phyloP scores from a whole-genome alignment of 2,888 invertebrate species.

The Scotopteryx bipunctaria region DNA sequence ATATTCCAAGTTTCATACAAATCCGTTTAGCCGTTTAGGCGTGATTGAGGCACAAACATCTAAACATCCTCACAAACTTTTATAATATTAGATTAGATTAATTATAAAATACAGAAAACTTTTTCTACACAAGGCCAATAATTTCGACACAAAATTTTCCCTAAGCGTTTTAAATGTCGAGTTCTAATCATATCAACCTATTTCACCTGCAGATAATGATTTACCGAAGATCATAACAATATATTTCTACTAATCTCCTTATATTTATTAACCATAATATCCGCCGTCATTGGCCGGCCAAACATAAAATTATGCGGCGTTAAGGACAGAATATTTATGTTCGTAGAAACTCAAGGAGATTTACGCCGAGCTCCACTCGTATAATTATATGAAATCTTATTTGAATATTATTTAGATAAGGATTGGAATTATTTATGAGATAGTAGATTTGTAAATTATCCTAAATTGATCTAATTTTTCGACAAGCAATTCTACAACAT shows the following conservation, averaged over 20 bases:
- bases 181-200: neutral
- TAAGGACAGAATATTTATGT: constrained; percentile 33
- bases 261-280: constrained; percentile 36
- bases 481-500: too few species aligned
- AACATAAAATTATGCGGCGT: constrained; percentile 28
- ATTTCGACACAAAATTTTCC: too few species aligned
- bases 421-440: constrained; percentile 19
- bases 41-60: too few species aligned
- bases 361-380: constrained; percentile 21
- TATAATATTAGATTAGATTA: too few species aligned
- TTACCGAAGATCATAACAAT: constrained; percentile 30
- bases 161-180: neutral
- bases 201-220: constrained; percentile 20
- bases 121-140: too few species aligned
- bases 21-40: too few species aligned
- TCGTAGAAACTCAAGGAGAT: constrained; percentile 33
- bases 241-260: constrained; percentile 29
- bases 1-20: too few species aligned
- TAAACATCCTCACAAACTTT: too few species aligned
- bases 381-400: constrained; percentile 33
- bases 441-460: too few species aligned
- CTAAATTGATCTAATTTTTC: too few species aligned
- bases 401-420: constrained; percentile 30
- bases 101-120: too few species aligned
- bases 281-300: constrained; percentile 30